These are phyloP conservation scores for Todus mexicanus DNA, from an alignment of 2,797 vertebrate genomes.

Conservation along the genomic window DNA sequence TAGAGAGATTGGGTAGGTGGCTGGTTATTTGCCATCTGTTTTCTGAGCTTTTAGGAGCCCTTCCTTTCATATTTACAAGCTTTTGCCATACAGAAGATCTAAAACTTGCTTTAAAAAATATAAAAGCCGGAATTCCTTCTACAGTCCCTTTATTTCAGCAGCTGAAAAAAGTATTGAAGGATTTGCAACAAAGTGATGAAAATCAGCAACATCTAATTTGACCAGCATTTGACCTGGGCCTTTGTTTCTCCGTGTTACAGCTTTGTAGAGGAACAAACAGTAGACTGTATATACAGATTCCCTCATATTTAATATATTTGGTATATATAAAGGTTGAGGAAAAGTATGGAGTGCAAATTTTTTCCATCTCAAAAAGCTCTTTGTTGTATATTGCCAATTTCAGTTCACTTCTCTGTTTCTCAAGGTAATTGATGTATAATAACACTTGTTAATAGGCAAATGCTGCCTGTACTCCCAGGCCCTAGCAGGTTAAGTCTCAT, in stretches of 20 bases:
- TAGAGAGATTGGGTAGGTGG: slow-evolving; percentile 40
- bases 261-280: not conserved
- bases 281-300: not conserved
- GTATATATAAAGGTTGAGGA: not conserved
- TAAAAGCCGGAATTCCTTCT: not conserved
- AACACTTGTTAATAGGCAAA: not conserved
- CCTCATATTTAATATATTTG: not conserved
- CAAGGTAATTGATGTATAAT: not conserved
- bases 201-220: not conserved
- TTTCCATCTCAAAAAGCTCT: not conserved
- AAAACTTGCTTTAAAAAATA: not conserved
- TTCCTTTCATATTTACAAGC: slow-evolving; percentile 17
- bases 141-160: not conserved
- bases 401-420: not conserved
- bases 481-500: not conserved
- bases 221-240: too few relatives aligned
- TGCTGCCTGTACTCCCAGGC: not conserved
- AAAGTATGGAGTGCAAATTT: not conserved
- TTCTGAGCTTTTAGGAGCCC: slow-evolving; percentile 8
- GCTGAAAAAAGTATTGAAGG: not conserved
- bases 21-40: slow-evolving; percentile 57
- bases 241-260: not conserved
- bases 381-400: not conserved
- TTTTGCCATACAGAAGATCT: not conserved
- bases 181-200: not conserved